A percentile compares a stretch with the other conserved stretches of the same genome.
These are phyloP conservation scores for Elysia crispata DNA, from an alignment of 2,888 invertebrate species.

Conservation along the genomic window DNA sequence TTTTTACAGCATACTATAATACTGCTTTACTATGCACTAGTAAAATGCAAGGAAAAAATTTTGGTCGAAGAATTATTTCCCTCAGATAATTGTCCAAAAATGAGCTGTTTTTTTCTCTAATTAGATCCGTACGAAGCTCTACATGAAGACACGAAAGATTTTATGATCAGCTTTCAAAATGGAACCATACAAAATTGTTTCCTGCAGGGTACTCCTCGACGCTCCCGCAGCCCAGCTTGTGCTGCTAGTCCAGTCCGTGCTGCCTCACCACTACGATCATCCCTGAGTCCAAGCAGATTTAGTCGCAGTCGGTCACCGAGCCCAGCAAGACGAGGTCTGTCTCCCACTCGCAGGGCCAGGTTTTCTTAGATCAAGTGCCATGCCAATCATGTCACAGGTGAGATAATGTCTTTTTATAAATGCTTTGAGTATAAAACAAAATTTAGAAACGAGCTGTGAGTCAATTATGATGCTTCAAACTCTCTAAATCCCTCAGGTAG, in stretches of 20 bases:
- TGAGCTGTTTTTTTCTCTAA: no score
- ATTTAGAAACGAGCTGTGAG: no score
- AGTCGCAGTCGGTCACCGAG: slow-evolving; percentile 56
- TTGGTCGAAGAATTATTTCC: no score
- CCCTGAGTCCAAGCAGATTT: slow-evolving; percentile 69
- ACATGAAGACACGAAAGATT: no score
- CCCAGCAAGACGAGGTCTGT: slow-evolving; percentile 51
- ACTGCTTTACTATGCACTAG: no score
- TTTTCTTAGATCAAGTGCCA: slow-evolving; percentile 30
- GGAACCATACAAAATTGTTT: neutral
- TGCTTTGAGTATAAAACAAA: no score
- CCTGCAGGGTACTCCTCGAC: slow-evolving; percentile 62
- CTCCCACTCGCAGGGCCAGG: slow-evolving; percentile 49
- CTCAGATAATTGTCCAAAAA: no score
- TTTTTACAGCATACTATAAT: no score
- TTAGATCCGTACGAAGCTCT: no score
- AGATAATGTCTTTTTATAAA: neutral
- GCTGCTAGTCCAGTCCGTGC: slow-evolving; percentile 69
- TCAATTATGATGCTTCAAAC: no score
- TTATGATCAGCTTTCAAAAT: neutral
- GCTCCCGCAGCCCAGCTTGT: slow-evolving; percentile 68
- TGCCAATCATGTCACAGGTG: neutral
- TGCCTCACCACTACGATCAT: slow-evolving; percentile 70
- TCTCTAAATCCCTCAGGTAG: no score
- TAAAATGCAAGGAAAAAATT: no score